Evolutionary conservation across 2,113 vertebrate genomes (phyloP).

Genomic region (Hypomesus transpacificus): DNA sequence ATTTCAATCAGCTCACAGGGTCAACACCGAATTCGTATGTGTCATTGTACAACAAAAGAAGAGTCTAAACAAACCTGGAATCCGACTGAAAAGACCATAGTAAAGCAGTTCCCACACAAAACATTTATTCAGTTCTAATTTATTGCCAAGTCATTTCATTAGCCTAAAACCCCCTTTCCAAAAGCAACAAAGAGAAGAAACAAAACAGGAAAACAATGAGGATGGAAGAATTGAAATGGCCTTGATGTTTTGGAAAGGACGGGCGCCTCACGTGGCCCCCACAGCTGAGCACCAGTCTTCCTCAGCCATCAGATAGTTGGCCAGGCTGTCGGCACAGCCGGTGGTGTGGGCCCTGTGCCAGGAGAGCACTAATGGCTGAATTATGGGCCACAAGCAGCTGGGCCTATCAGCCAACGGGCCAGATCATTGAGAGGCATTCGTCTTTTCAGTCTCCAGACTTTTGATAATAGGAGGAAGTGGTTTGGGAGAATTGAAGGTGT

Average conservation of each 20-base stretch:
- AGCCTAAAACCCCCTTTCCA: conserved; percentile 1
- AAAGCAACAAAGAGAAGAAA: conserved; percentile 21
- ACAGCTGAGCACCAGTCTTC: conserved; percentile 66
- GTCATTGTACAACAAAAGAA: not conserved
- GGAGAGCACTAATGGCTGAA: conserved; percentile 48
- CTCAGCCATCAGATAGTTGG: conserved; percentile 45
- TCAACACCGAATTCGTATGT: not conserved
- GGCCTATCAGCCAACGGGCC: conserved; percentile 33
- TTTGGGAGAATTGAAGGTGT: not conserved
- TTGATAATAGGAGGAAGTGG: conserved; percentile 19
- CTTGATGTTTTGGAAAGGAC: conserved; percentile 17
- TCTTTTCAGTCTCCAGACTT: conserved; percentile 36
- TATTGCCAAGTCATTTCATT: conserved; percentile 13
- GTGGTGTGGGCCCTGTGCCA: conserved; percentile 45
- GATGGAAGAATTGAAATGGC: conserved; percentile 12
- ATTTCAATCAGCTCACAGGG: not conserved
- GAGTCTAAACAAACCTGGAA: not conserved
- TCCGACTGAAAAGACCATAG: not conserved
- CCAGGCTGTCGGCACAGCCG: conserved; percentile 44
- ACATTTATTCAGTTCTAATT: conserved; percentile 20
- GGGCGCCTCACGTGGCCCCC: conserved; percentile 31
- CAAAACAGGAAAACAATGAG: conserved; percentile 33
- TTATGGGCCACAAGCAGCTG: conserved; percentile 51
- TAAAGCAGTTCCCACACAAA: conserved; percentile 15
- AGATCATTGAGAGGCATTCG: conserved; percentile 22